These are phyloP conservation scores for Nyleta sp. DNA, from an alignment of 2,888 invertebrate species.

Conservation along the genomic window DNA sequence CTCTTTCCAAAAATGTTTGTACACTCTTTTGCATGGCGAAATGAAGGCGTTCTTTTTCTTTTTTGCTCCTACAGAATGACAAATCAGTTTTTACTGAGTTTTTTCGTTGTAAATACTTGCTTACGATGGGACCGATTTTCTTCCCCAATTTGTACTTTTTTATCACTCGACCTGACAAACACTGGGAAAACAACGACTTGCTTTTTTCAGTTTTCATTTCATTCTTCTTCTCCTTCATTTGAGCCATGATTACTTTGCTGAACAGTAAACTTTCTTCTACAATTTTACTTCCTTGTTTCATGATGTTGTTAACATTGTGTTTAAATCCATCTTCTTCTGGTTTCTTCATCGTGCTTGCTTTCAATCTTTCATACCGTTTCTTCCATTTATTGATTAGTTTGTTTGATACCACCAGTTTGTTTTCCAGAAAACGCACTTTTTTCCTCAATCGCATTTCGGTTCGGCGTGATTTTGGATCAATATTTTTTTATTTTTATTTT, in stretches of 20 bases:
- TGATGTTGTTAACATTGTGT: slow-evolving; percentile 31
- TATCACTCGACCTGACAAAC: slow-evolving; percentile 30
- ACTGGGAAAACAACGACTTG: slow-evolving; percentile 39
- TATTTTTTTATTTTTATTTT: neutral
- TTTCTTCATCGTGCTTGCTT: slow-evolving; percentile 1
- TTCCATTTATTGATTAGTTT: slow-evolving; percentile 19
- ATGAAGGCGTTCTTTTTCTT: slow-evolving; percentile 28
- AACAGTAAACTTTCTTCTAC: slow-evolving; percentile 30
- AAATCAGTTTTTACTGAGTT: slow-evolving; percentile 3
- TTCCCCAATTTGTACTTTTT: slow-evolving; percentile 44
- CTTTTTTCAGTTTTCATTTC: slow-evolving; percentile 39
- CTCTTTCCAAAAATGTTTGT: slow-evolving; percentile 42
- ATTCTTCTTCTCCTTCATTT: slow-evolving; percentile 31
- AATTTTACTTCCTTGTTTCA: slow-evolving; percentile 16
- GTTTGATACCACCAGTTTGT: slow-evolving; percentile 1
- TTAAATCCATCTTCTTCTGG: slow-evolving; percentile 20
- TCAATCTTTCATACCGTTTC: slow-evolving; percentile 39
- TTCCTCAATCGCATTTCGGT: slow-evolving; percentile 32
- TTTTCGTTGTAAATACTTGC: slow-evolving; percentile 33
- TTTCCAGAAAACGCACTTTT: slow-evolving; percentile 9
- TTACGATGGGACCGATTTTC: slow-evolving; percentile 10
- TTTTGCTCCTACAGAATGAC: slow-evolving; percentile 26
- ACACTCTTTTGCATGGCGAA: slow-evolving; percentile 34
- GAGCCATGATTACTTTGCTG: slow-evolving; percentile 27
- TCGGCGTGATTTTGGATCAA: slow-evolving; percentile 10